phyloP scores from a whole-genome alignment of 2,888 invertebrate genomes.

The Lutraria lutraria region DNA sequence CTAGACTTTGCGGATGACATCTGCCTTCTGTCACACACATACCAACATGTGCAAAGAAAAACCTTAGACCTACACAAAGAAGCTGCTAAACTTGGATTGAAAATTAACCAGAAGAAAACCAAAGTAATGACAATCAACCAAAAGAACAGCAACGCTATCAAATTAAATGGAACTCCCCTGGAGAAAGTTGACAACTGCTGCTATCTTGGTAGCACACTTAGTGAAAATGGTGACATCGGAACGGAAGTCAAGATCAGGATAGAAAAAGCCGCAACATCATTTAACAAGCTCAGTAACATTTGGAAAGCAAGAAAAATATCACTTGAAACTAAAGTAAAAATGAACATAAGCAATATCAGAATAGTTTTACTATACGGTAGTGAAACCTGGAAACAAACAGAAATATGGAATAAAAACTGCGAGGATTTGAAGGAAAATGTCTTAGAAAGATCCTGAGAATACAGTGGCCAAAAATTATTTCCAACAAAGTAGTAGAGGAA shows the following conservation, averaged over 20 bases:
- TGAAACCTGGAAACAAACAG: background rate
- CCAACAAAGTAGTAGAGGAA: background rate
- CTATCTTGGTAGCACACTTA: too few species aligned
- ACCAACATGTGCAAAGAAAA: background rate
- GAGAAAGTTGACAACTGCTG: too few species aligned
- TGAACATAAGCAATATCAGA: background rate
- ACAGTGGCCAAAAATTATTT: background rate
- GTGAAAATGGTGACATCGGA: background rate
- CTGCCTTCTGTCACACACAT: background rate
- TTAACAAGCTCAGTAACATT: background rate
- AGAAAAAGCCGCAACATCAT: background rate
- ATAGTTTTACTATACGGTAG: background rate
- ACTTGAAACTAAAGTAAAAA: background rate
- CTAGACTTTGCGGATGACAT: background rate
- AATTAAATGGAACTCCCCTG: background rate
- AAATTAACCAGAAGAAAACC: background rate
- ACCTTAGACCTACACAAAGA: background rate
- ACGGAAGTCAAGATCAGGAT: background rate
- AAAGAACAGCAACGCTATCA: background rate
- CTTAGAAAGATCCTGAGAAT: too few species aligned
- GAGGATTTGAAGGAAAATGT: background rate
- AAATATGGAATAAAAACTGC: background rate
- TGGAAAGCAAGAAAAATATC: too few species aligned
- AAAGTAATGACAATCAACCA: background rate
- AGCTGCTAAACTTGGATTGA: background rate